A percentile compares a stretch with the other conserved stretches of the same genome.
Evolutionary conservation across 2,797 vertebrate genomes (phyloP).

Genomic region (Acrossocheilus wenchowensis): DNA sequence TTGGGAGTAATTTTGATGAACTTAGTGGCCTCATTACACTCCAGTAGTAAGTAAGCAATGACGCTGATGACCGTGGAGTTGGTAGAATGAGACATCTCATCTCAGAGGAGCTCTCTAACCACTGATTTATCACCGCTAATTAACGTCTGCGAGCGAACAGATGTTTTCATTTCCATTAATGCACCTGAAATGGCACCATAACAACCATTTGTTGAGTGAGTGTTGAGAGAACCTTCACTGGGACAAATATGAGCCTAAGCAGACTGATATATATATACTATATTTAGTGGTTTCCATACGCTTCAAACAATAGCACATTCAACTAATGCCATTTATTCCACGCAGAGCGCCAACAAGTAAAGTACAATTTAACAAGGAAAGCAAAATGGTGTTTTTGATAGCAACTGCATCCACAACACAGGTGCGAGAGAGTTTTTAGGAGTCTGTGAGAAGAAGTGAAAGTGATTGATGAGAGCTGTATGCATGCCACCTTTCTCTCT

Average conservation of each 20-base stretch:
- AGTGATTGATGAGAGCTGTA: conserved; percentile 52
- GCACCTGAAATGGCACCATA: conserved; percentile 36
- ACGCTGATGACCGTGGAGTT: conserved; percentile 12
- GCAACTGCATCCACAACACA: conserved; percentile 13
- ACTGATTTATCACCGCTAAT: conserved; percentile 55
- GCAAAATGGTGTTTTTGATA: conserved; percentile 13
- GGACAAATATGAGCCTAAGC: background rate
- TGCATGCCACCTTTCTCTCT: conserved; percentile 44
- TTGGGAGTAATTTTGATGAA: background rate
- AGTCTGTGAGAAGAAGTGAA: conserved; percentile 22
- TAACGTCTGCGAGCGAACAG: conserved; percentile 50
- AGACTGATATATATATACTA: background rate
- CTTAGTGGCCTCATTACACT: background rate
- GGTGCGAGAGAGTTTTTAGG: conserved; percentile 18
- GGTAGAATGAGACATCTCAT: conserved; percentile 28
- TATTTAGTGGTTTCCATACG: background rate
- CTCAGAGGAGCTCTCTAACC: conserved; percentile 24
- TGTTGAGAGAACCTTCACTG: background rate
- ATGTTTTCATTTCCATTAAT: conserved; percentile 56
- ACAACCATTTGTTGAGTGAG: conserved; percentile 28
- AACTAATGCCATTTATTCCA: background rate
- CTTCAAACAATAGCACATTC: conserved; percentile 15
- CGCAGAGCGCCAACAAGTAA: background rate
- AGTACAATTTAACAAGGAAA: background rate
- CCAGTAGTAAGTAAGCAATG: background rate